Base-by-base conservation (phyloP, 2,113 vertebrate genomes). In the Ammospiza caudacuta region DNA sequence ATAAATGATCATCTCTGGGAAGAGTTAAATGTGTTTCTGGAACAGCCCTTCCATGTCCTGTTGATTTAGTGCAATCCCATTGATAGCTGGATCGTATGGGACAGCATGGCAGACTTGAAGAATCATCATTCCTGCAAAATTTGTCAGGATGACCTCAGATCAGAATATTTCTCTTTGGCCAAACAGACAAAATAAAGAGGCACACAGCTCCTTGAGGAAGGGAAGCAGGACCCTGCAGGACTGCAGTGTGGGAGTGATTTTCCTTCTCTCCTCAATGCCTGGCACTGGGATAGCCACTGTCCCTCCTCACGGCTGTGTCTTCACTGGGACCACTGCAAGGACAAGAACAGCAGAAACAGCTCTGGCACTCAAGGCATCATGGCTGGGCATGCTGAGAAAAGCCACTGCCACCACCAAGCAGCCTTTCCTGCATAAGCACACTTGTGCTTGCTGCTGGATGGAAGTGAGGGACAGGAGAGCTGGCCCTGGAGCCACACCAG, bases 121-220 rank as follows among this genome's bases (percentile, higher is more conserved):
- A 82, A 94, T 87, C 83, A 87, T 92, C 86, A 75, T 90, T 94
- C 81, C 94, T 86, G 82, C 91, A 95, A 87, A 95, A 91, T 94
- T 96, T 96, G 97, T 97, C 95, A 96, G 95, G 82, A 90, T 96
- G 96, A 97, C 96, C 96, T 97, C 90, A 96, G 89, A 94, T 87
- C 77, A 59, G 94, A 91, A 10, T 90, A 96, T 92, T 97, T 95
- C 77, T 95, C 92, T 95, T 88, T 89, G 76, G 69, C 80, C 94
- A 95, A 96, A 85, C 49, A 97, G 95, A 91, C 73, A 92, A 96
- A 96, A 97, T 95, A 96, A 94, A 91, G 82, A 91, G 3, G 11
- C 82, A 84, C 90, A 87, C 46, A 82, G 79, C 93, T 76, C 86
- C 87, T 95, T 1, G 5, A 51, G 83, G 77, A 89, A 90, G 43